A percentile compares a stretch with the other conserved stretches of the same genome.
Conservation (phyloP, 2,888 invertebrate genomes). For the Archips xylosteana region DNA sequence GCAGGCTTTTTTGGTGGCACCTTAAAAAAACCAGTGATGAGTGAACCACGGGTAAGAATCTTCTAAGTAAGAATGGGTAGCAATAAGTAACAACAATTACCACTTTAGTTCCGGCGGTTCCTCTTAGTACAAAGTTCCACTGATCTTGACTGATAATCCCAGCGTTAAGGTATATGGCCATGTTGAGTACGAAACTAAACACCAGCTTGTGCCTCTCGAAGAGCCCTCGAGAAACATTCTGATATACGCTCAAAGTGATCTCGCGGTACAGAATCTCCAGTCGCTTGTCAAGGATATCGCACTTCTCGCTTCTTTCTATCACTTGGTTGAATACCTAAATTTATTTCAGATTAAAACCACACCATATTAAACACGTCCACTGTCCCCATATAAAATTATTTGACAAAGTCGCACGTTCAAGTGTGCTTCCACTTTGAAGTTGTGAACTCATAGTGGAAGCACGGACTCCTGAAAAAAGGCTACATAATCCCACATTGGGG, state of each 20-base stretch:
- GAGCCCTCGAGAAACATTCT: slow-evolving; percentile 95
- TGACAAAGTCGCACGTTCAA: too few species aligned
- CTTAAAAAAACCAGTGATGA: slow-evolving; percentile 48
- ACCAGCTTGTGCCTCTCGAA: slow-evolving; percentile 96
- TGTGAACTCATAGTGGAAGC: too few species aligned
- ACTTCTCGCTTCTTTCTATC: slow-evolving; percentile 90
- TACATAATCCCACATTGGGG: too few species aligned
- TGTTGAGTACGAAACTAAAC: slow-evolving; percentile 93
- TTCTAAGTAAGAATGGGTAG: neutral
- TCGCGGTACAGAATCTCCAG: slow-evolving; percentile 89
- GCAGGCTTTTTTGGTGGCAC: slow-evolving; percentile 86
- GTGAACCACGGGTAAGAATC: neutral
- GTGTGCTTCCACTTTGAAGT: too few species aligned
- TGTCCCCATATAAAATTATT: too few species aligned
- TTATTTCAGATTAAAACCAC: slow-evolving; percentile 11
- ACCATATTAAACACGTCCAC: neutral
- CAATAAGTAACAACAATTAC: slow-evolving; percentile 54
- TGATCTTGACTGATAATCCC: slow-evolving; percentile 86
- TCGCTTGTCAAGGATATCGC: slow-evolving; percentile 87
- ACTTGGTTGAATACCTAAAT: slow-evolving; percentile 92
- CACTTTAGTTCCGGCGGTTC: slow-evolving; percentile 86
- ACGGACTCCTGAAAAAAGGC: too few species aligned
- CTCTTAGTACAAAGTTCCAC: slow-evolving; percentile 93
- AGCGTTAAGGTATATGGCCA: slow-evolving; percentile 89
- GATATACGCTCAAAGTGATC: slow-evolving; percentile 93